Base-by-base conservation (phyloP, 1,140 invertebrate species). In the Drosophila busckii region DNA sequence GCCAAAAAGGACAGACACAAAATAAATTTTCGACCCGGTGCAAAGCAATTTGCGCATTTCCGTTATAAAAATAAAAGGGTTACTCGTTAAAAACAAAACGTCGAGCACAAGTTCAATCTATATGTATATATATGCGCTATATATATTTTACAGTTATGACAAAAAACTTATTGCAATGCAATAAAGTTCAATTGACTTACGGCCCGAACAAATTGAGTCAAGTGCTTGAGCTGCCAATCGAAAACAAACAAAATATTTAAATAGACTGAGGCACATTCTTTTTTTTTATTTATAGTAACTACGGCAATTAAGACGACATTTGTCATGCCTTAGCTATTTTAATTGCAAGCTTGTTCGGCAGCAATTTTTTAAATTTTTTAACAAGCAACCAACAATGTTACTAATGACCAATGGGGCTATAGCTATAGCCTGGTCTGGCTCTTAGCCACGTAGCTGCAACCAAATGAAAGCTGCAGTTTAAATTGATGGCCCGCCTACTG, bases 1-100 rank as follows among this genome's bases (percentile, higher is more conserved):
- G 48, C 59, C 44, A 70, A 63, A 59, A 52, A n/a, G n/a, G 64
- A 75, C 70, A 82, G 55, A 78, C 65, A 42, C 7, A 50, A 65
- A 80, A 78, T 64, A 76, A 78, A 71, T 71, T 63, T 67, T 59
- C 49, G 55, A 59, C 61, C 71, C 71, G 71, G 71, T 76, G 71
- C 75, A 78, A 78, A 78, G 73, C 73, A 78, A 78, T 78, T 78
- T 78, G 73, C 73, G 75, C 73, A 78, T 80, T 78, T 78, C 73
- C 73, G 73, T 68, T 82, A 60, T 68, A 80, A 78, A 78, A 78
- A 78, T 73, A 73, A 60, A 80, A 73, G 64, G 63, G 73, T 63
- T 66, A 35, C 73, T 78, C 71, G 73, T 78, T 78, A 78, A 82
- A 82, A 80, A 78, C 73, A 78, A 78, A 80, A 49, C 68, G 58